Conservation (phyloP, 2,888 invertebrate genomes). For the Chloroclystis v-ata region DNA sequence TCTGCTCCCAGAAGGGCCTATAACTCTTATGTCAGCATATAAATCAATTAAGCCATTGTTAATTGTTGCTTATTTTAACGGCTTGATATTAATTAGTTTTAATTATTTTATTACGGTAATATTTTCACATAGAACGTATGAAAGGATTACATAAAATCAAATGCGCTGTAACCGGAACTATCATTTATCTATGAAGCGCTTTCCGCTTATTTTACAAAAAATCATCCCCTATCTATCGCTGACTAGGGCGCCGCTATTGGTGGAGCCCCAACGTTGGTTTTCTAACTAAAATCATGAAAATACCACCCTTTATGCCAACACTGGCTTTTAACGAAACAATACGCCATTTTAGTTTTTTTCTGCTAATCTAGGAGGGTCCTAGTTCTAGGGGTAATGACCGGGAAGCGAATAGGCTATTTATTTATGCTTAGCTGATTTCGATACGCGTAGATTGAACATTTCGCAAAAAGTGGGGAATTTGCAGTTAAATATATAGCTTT, state of each 20-base stretch:
- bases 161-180: conserved; percentile 3
- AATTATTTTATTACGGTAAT: too few relatives aligned
- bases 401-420: conserved; percentile 39
- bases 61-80: too few relatives aligned
- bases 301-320: conserved; percentile 64
- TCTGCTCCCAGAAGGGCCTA: too few relatives aligned
- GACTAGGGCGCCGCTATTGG: conserved; percentile 55
- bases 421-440: conserved; percentile 35
- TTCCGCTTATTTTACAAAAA: conserved; percentile 42
- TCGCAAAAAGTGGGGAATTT: conserved; percentile 9
- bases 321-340: conserved; percentile 62
- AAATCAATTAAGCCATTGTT: too few relatives aligned
- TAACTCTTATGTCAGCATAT: too few relatives aligned
- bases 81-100: too few relatives aligned
- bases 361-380: conserved; percentile 61
- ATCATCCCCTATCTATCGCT: conserved; percentile 64
- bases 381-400: conserved; percentile 59
- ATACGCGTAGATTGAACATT: conserved; percentile 21
- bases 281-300: conserved; percentile 61
- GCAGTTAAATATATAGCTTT: background rate
- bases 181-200: conserved; percentile 60
- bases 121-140: background rate
- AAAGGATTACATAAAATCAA: background rate
- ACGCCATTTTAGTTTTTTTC: conserved; percentile 62
- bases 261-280: conserved; percentile 48